A percentile compares a stretch with the other conserved stretches of the same genome.
These are phyloP conservation scores for Lepus timidus DNA, from an alignment of 2,113 vertebrate species.

Conservation along the genomic window DNA sequence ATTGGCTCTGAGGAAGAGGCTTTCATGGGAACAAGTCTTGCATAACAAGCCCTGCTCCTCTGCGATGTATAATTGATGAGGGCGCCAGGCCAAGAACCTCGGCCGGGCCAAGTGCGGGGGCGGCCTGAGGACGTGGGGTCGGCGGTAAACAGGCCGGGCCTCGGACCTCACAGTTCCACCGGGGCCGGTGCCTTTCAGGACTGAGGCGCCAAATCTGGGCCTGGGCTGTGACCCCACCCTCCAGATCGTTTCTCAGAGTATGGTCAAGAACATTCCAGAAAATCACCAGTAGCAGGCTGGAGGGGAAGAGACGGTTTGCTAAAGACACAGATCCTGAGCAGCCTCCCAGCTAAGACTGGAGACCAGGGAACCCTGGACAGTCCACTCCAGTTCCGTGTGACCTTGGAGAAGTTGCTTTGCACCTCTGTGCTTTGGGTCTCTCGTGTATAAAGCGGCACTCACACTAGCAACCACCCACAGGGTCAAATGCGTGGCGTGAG, in stretches of 20 bases:
- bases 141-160: neutral
- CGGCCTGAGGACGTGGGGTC: neutral
- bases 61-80: slow-evolving; percentile 81
- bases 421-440: neutral
- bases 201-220: neutral
- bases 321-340: neutral
- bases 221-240: neutral
- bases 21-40: slow-evolving; percentile 80
- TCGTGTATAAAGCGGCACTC: neutral
- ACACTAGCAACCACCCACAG: neutral
- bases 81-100: neutral
- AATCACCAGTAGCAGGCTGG: neutral
- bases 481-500: neutral
- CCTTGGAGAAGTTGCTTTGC: neutral
- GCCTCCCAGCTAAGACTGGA: neutral
- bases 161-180: neutral
- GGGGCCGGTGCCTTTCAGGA: neutral
- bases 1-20: slow-evolving; percentile 45
- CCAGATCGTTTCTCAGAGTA: neutral
- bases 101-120: slow-evolving; percentile 66
- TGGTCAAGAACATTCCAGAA: neutral
- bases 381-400: neutral
- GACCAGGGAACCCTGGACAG: neutral
- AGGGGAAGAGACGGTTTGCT: neutral
- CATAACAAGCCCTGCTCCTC: slow-evolving; percentile 73